Base-by-base conservation (phyloP, 2,888 invertebrate species). In the Chaitophorus viminalis region DNA sequence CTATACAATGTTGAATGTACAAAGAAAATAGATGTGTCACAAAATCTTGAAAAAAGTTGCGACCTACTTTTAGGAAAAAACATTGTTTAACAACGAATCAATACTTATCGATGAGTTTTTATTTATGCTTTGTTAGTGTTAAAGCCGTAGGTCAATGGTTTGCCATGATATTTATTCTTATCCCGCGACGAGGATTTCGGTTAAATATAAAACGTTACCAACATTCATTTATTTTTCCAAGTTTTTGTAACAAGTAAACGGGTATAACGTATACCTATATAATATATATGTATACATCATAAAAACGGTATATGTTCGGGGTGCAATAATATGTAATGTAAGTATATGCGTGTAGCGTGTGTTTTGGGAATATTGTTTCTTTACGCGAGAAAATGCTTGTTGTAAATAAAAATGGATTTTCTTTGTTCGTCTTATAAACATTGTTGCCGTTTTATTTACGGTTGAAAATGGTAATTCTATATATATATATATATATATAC, bases 71-170 rank as follows among this genome's bases (percentile, higher is more conserved):
- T 8, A 17, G 29, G 74, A 65, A 83, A 36, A 74, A 82, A 77
- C 31, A 25, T 52, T 33, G 77, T 70, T 65, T 75, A 75, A 75
- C 75, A 33, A 18, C 21, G 52, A 86, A 78, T 86, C 77, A 52
- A 86, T 86, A 84, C 82, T 70, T 78, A 86, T 86, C 52, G 85
- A 70, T 36, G 70, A 11, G 78, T 78, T 86, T 78, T 72, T 86
- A 86, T 86, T 86, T 78, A 33, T 70, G 36, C 25, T 21, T 60
- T 60, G 60, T 60, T 54, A 36, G 85, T 54, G 68, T 78, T 46
- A 72, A 70, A 78, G 70, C 70, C 25, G 70, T n/a, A 11, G n/a
- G 70, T 6, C 77, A 54, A 54, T 78, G 33, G 54, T 54, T 85
- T 70, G 21, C 76, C n/a, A n/a, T n/a, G n/a, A n/a, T 29, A 68